A percentile compares a stretch with the other conserved stretches of the same genome.
phyloP scores from a whole-genome alignment of 2,797 vertebrate genomes.

The Cyclura pinguis region DNA sequence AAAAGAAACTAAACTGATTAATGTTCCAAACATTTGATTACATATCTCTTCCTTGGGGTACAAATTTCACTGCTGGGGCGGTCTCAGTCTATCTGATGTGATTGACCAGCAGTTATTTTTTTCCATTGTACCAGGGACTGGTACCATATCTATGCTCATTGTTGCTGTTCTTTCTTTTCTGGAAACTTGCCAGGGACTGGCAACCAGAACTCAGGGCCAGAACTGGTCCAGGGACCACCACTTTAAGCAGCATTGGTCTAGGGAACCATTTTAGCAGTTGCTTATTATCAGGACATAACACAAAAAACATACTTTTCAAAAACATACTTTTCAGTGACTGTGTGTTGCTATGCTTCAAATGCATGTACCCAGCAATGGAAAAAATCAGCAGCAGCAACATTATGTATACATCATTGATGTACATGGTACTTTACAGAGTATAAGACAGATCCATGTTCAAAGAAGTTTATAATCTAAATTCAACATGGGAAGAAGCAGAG shows the following conservation, averaged over 20 bases:
- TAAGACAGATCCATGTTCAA: neutral
- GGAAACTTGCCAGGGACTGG: too few relatives aligned
- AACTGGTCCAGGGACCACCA: too few relatives aligned
- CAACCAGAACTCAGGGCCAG: too few relatives aligned
- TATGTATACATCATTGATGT: neutral
- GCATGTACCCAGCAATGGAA: neutral
- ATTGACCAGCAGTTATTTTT: too few relatives aligned
- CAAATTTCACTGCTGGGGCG: neutral
- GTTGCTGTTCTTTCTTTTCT: too few relatives aligned
- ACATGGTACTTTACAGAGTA: too few relatives aligned
- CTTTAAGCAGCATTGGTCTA: neutral
- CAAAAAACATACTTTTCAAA: neutral
- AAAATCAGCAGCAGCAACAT: neutral
- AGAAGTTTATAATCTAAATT: neutral
- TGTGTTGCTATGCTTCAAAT: too few relatives aligned
- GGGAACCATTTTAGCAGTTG: conserved; percentile 7
- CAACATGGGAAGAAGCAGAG: neutral
- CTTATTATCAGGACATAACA: conserved; percentile 5
- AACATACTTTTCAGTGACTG: too few relatives aligned
- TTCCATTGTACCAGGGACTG: too few relatives aligned
- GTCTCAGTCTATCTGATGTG: too few relatives aligned
- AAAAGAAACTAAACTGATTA: neutral
- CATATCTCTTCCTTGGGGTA: neutral
- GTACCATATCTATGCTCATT: too few relatives aligned
- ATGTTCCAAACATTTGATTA: neutral